phyloP scores from a whole-genome alignment of 2,888 invertebrate genomes.

The Athripsodes cinereus region DNA sequence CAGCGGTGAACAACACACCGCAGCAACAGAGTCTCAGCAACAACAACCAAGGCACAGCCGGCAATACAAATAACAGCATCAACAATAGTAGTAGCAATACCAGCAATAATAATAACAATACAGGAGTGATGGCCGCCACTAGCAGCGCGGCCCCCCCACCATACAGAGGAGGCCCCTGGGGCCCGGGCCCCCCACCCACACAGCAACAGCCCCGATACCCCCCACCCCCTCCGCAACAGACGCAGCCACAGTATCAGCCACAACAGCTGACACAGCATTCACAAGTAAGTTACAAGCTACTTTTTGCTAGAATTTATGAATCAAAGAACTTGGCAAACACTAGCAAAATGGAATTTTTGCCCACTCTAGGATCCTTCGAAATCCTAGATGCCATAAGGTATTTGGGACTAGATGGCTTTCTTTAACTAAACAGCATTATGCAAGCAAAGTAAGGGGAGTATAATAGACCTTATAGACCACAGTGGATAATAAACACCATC shows the following conservation, averaged over 20 bases:
- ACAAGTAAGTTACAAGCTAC: constrained; percentile 3
- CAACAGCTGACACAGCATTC: constrained; percentile 12
- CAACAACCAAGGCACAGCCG: constrained; percentile 1
- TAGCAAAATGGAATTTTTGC: no score
- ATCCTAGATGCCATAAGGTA: no score
- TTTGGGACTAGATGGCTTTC: no score
- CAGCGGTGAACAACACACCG: background rate
- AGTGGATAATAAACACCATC: no score
- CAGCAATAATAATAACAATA: constrained; percentile 25
- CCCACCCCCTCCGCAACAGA: constrained; percentile 27
- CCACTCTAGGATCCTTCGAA: no score
- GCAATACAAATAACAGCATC: constrained; percentile 6
- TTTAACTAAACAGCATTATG: no score
- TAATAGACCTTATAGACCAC: no score
- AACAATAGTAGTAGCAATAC: constrained; percentile 27
- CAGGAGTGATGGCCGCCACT: constrained; percentile 32
- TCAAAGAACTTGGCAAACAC: no score
- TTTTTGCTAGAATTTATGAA: no score
- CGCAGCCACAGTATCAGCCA: constrained; percentile 5
- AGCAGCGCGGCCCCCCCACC: constrained; percentile 32
- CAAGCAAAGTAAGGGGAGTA: no score
- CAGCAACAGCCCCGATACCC: constrained; percentile 51
- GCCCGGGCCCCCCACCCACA: constrained; percentile 26
- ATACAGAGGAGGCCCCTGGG: constrained; percentile 24
- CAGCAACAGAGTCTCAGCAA: background rate